These are phyloP conservation scores for Indicator maculatus DNA, from an alignment of 2,113 vertebrate species.

Conservation along the genomic window DNA sequence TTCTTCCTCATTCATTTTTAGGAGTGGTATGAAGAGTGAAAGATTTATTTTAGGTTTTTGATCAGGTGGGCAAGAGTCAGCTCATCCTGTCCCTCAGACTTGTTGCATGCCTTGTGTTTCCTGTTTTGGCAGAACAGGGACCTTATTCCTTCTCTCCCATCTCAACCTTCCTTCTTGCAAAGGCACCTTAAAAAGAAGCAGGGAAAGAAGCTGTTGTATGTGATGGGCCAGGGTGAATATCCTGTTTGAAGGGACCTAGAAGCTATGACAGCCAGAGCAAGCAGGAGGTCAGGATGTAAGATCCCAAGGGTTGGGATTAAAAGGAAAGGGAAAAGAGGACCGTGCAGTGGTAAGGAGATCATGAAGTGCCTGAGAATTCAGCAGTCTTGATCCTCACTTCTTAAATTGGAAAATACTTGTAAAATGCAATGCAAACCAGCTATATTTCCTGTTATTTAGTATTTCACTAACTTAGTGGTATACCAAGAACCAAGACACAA, in stretches of 20 bases:
- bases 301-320: fast-evolving
- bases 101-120: not conserved
- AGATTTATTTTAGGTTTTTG: not conserved
- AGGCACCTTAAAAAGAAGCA: not conserved
- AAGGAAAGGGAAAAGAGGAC: not conserved
- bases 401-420: not conserved
- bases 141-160: not conserved
- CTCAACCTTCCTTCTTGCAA: not conserved
- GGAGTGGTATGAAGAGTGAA: not conserved
- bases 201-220: not conserved
- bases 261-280: not conserved
- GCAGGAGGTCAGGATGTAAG: not conserved
- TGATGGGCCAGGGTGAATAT: not conserved
- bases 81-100: no score
- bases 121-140: not conserved
- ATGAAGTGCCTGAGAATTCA: not conserved
- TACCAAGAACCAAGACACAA: not conserved
- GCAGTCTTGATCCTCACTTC: not conserved
- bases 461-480: no score
- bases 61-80: not conserved
- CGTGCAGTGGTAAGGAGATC: fast-evolving
- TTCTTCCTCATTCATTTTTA: not conserved
- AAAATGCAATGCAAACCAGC: not conserved
- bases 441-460: not conserved
- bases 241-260: not conserved